Evolutionary conservation across 1,140 invertebrate species (phyloP).

Genomic region (Drosophila lacertosa): DNA sequence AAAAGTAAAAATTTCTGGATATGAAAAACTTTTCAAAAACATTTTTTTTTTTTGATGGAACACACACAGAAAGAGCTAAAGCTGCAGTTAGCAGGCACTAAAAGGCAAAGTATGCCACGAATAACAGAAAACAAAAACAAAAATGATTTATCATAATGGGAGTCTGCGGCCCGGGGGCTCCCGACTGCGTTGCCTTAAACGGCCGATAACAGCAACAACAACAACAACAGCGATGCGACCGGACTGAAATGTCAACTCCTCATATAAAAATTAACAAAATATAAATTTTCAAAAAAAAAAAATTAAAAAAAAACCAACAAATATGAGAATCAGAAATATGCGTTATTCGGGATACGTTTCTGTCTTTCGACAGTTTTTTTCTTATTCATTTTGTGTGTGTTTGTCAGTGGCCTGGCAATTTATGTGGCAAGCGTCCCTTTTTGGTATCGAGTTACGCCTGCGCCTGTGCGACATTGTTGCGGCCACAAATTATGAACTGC

Average conservation of each 20-base stretch:
- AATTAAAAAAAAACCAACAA: conserved; percentile 59
- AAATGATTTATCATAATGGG: conserved; percentile 82
- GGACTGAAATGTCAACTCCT: conserved; percentile 74
- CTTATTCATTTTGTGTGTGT: conserved; percentile 31
- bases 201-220: conserved; percentile 68
- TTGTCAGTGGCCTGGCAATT: conserved; percentile 52
- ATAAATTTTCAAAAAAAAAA: conserved; percentile 71
- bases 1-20: no score
- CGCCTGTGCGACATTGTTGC: conserved; percentile 68
- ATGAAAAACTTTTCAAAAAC: background rate
- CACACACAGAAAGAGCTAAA: conserved; percentile 39
- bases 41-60: conserved; percentile 52
- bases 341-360: conserved; percentile 36
- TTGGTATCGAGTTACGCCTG: conserved; percentile 75
- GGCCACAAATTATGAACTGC: conserved; percentile 63
- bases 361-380: conserved; percentile 6
- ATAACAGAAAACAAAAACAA: conserved; percentile 54
- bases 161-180: conserved; percentile 47
- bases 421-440: conserved; percentile 68
- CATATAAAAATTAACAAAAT: conserved; percentile 83
- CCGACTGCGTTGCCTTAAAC: conserved; percentile 70
- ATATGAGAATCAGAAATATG: conserved; percentile 63
- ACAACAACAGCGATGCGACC: conserved; percentile 24
- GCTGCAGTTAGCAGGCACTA: conserved; percentile 41
- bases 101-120: conserved; percentile 42